Base-by-base conservation (phyloP, 2,797 vertebrate species). In the Sebastes melanostomus region DNA sequence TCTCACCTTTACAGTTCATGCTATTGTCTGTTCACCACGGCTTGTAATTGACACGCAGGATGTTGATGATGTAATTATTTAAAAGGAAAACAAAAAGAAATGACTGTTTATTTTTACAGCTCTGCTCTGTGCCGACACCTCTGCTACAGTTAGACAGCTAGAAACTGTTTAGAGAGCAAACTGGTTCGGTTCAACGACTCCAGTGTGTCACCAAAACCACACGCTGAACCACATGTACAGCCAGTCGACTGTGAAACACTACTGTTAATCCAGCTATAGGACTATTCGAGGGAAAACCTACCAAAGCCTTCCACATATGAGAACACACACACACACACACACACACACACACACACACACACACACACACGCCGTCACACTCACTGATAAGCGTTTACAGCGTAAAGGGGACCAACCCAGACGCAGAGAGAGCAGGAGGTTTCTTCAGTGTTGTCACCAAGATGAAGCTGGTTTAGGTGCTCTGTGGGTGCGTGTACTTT, bases 261-360 rank as follows among this genome's bases (percentile, higher is more conserved):
- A 83, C 81, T 88, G 80, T 91, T 89, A 88, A 80, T 83, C 74
- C 88, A 92, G 88, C 88, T 82, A 65, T 71, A 89, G 82, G 88
- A 93, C 91, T 93, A 87, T 93, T 92, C 30, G 78, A 91, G 85
- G 73, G 84, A 83, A 89, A 52, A 88, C 74, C 81, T 91, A 94
- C 94, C 93, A 94, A 94, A 94, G 93, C 91, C 91, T 94, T 92
- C 83, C 87, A 86, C 87, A 83, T 66, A 72, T 27, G 29, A 85
- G 61, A 80, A 30, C 30, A 30, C 30, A 32, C 30, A 32, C 30
- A 32, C 30, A 30, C 29, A 30, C 34, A 36, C 34, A 36, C 34
- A 36, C 36, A 36, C 11, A 36, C 34, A 36, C 34, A 36, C 34
- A 36, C 34, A 36, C 34, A 36, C 34, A 36, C 36, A 36, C 36